Evolutionary conservation across 2,113 vertebrate genomes (phyloP).

Genomic region (Colossoma macropomum): DNA sequence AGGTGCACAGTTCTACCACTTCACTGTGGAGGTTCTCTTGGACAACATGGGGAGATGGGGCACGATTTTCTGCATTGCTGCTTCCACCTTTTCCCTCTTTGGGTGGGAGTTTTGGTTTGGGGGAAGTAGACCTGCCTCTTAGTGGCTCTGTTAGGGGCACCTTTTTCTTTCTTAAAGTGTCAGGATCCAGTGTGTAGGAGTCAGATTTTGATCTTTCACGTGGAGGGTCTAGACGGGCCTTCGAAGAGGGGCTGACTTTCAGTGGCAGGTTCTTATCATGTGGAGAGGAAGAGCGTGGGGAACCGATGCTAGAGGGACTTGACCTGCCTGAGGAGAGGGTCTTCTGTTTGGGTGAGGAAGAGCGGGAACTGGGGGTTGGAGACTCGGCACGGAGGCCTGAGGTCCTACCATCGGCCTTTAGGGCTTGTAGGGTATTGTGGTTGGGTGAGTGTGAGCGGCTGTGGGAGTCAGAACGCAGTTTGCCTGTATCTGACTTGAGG

Average conservation of each 20-base stretch:
- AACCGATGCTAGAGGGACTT: conserved; percentile 83
- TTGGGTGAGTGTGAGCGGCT: conserved; percentile 96
- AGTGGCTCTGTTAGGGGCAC: conserved; percentile 91
- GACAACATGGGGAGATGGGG: conserved; percentile 94
- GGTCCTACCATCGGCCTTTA: conserved; percentile 90
- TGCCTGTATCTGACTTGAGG: conserved; percentile 92
- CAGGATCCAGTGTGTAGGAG: conserved; percentile 96
- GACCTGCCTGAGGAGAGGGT: conserved; percentile 82
- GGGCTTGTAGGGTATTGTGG: conserved; percentile 95
- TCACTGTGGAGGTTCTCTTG: conserved; percentile 98
- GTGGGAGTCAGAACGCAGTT: conserved; percentile 94
- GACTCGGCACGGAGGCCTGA: conserved; percentile 88
- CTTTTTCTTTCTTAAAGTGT: conserved; percentile 95
- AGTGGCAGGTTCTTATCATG: conserved; percentile 89
- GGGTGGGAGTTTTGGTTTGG: conserved; percentile 88
- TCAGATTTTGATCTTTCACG: conserved; percentile 97
- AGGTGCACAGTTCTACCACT: conserved; percentile 97
- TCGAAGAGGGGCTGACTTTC: conserved; percentile 86
- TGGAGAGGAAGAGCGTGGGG: conserved; percentile 87
- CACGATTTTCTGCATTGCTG: conserved; percentile 86
- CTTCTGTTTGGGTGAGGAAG: conserved; percentile 94
- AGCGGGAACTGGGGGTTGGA: conserved; percentile 89
- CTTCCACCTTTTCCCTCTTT: conserved; percentile 84
- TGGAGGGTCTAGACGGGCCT: conserved; percentile 91
- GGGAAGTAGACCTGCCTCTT: conserved; percentile 93